Evolutionary conservation across 2,888 invertebrate genomes (phyloP).

Genomic region (Helleia helle): DNA sequence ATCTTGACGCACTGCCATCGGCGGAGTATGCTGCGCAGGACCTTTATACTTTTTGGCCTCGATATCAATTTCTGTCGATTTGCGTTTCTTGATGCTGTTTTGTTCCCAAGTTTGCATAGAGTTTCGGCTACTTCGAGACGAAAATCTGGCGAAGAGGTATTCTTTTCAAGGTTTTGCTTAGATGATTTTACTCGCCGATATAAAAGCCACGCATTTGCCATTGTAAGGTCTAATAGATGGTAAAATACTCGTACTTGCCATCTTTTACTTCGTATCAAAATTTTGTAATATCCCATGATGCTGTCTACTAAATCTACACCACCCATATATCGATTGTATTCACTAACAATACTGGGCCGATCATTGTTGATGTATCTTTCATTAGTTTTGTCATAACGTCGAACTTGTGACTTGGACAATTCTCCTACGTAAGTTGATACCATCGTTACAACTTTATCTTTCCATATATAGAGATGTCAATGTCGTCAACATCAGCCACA

Average conservation of each 20-base stretch:
- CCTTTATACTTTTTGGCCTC: conserved; percentile 22
- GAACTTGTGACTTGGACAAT: conserved; percentile 21
- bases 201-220: conserved; percentile 22
- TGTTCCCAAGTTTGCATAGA: conserved; percentile 18
- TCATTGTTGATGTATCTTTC: conserved; percentile 20
- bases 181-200: conserved; percentile 16
- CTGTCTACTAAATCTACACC: conserved; percentile 27
- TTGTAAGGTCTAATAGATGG: conserved; percentile 21
- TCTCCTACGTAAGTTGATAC: conserved; percentile 30
- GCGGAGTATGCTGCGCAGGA: conserved; percentile 23
- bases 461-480: conserved; percentile 25
- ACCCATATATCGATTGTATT: conserved; percentile 27
- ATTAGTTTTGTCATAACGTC: conserved; percentile 20
- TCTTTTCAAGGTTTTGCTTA: not conserved
- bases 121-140: conserved; percentile 15
- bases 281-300: conserved; percentile 24
- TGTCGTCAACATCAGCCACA: conserved; percentile 23
- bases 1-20: conserved; percentile 22
- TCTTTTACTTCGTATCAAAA: conserved; percentile 20
- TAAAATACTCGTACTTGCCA: conserved; percentile 31
- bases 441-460: conserved; percentile 32
- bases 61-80: conserved; percentile 16
- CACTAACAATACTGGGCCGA: conserved; percentile 23
- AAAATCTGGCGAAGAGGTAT: conserved; percentile 16
- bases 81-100: conserved; percentile 12